Base-by-base conservation (phyloP, 2,113 vertebrate species). In the Archilochus colubris region DNA sequence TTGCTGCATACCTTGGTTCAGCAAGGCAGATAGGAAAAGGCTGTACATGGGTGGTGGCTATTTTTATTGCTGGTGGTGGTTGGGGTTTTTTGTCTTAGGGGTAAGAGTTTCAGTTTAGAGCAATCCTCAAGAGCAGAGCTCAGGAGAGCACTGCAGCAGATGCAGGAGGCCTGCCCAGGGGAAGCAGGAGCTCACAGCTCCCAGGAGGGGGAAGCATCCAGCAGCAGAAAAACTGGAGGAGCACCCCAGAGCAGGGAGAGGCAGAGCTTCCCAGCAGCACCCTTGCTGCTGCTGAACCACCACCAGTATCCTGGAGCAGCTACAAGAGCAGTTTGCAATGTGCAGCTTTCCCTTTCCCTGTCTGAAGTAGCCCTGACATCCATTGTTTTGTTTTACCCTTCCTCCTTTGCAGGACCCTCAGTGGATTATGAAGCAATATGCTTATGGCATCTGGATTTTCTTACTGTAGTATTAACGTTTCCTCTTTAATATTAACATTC, bases 401-500 rank as follows among this genome's bases (percentile, higher is more conserved):
- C 69, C 66, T 86, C 57, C 48, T 85, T 55, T 3, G 0, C 57
- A 43, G 63, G 51, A 20, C 30, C 68, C 2, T 1, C 43, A 15
- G 50, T 68, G 68, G 54, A 67, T 48, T 48, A 62, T 27, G 38
- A 85, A 80, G 59, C 38, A 74, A 88, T 57, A 70, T 2, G 78
- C 58, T 72, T 1, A 0, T 6, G n/a, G 91, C 86, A 92, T 91
- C 92, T 92, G 86, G 91, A 86, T 91, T 94, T 93, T 85, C 81
- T 94, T 95, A 91, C 46, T 66, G 66, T n/a, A 89, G 73, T 68
- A 86, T 58, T 64, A 89, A 67, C 3, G 7, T 67, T 94, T 92
- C 92, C 82, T 75, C 44, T 88, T 82, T 72, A 93, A 90, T 83
- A 90, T 74, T 94, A 94, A 83, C 79, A 86, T 90, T 90, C 88